phyloP scores from a whole-genome alignment of 2,888 invertebrate species.

The Scaptomyza parva region DNA sequence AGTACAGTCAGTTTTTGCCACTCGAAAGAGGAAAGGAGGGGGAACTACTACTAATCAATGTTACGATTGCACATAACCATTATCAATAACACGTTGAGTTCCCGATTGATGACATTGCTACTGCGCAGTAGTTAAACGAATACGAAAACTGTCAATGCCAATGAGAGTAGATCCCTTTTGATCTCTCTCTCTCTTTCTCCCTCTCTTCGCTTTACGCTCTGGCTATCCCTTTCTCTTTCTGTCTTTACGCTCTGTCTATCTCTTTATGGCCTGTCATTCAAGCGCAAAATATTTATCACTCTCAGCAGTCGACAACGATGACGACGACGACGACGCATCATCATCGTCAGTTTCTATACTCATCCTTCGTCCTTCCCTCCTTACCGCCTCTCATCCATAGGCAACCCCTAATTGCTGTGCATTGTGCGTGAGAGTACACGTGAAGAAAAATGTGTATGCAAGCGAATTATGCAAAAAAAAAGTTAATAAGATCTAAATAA shows the following conservation, averaged over 20 bases:
- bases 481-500: too few relatives aligned
- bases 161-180: constrained; percentile 1
- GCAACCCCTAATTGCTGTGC: constrained; percentile 63
- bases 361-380: constrained; percentile 3
- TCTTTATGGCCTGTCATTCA: constrained; percentile 70
- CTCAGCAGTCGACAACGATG: constrained; percentile 24
- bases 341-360: constrained; percentile 1
- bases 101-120: constrained; percentile 1
- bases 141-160: constrained; percentile 27
- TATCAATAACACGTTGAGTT: constrained; percentile 36
- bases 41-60: constrained; percentile 37
- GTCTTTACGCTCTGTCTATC: background rate
- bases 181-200: constrained; percentile 13
- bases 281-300: constrained; percentile 75
- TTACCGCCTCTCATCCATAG: background rate
- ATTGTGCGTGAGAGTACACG: constrained; percentile 40
- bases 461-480: too few relatives aligned
- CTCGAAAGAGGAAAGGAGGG: constrained; percentile 55
- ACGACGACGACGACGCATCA: constrained; percentile 1
- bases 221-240: constrained; percentile 17
- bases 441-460: background rate
- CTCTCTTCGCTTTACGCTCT: background rate
- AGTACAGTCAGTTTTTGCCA: constrained; percentile 54
- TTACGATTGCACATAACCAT: constrained; percentile 53
- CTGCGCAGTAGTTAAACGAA: constrained; percentile 9